A percentile compares a stretch with the other conserved stretches of the same genome.
Evolutionary conservation across 1,140 invertebrate species (phyloP).

Genomic region (Drosophila mayri): DNA sequence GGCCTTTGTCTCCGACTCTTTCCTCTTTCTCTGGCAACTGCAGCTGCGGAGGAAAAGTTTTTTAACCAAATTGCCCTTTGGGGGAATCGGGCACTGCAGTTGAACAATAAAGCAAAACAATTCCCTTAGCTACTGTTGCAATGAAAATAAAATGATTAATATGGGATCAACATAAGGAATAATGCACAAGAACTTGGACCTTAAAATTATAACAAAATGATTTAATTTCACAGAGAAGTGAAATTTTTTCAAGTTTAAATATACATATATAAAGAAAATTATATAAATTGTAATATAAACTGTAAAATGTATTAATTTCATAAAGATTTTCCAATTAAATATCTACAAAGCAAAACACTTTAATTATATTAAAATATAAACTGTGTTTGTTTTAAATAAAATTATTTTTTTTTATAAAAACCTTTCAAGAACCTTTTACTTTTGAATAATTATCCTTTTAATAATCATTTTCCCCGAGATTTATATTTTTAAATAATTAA

Average conservation of each 20-base stretch:
- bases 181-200: neutral
- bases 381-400: neutral
- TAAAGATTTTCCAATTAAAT: too few relatives aligned
- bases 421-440: too few relatives aligned
- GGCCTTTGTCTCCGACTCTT: slow-evolving; percentile 10
- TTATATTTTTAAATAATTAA: neutral
- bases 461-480: neutral
- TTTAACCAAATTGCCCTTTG: slow-evolving; percentile 42
- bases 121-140: neutral
- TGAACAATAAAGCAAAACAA: slow-evolving; percentile 19
- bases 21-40: slow-evolving; percentile 24
- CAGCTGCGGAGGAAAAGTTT: slow-evolving; percentile 63
- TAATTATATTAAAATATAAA: neutral
- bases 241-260: neutral
- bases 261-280: neutral
- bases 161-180: neutral
- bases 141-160: neutral
- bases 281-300: too few relatives aligned
- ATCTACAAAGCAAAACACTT: too few relatives aligned
- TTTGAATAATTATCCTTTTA: too few relatives aligned
- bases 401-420: too few relatives aligned
- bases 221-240: neutral
- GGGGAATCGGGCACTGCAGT: slow-evolving; percentile 21
- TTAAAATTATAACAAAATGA: neutral
- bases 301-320: too few relatives aligned